Conservation (phyloP, 2,113 vertebrate genomes). For the Psittacula cyanocephala region DNA sequence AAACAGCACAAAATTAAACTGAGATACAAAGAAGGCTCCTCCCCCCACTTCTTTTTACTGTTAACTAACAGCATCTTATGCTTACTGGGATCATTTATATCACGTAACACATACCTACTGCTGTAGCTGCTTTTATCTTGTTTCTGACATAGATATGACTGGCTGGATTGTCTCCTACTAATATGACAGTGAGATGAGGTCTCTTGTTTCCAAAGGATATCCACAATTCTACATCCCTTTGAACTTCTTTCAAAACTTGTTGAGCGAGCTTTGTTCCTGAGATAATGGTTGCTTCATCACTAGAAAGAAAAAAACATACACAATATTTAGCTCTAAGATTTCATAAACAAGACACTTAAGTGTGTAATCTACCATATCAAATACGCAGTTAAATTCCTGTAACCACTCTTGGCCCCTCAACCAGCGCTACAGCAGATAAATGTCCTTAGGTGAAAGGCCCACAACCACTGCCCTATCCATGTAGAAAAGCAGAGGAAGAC, state of each 20-base stretch:
- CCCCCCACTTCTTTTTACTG: background rate
- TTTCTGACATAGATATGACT: constrained; percentile 89
- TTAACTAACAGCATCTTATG: background rate
- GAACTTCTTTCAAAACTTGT: constrained; percentile 86
- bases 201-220: constrained; percentile 84
- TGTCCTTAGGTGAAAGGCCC: background rate
- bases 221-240: constrained; percentile 82
- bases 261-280: constrained; percentile 87
- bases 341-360: background rate
- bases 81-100: background rate
- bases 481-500: background rate
- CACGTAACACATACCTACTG: constrained; percentile 79
- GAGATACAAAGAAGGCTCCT: background rate
- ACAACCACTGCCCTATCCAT: background rate
- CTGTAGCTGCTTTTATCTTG: constrained; percentile 86
- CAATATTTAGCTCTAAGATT: background rate
- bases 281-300: constrained; percentile 84
- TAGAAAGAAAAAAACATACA: constrained; percentile 41
- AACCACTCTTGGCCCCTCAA: background rate
- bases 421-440: background rate
- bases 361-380: background rate
- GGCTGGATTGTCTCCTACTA: constrained; percentile 88
- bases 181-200: constrained; percentile 88
- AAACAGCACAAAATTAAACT: background rate
- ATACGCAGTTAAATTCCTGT: background rate